Evolutionary conservation across 1,140 invertebrate species (phyloP).

Genomic region (Cotesia chilonis): DNA sequence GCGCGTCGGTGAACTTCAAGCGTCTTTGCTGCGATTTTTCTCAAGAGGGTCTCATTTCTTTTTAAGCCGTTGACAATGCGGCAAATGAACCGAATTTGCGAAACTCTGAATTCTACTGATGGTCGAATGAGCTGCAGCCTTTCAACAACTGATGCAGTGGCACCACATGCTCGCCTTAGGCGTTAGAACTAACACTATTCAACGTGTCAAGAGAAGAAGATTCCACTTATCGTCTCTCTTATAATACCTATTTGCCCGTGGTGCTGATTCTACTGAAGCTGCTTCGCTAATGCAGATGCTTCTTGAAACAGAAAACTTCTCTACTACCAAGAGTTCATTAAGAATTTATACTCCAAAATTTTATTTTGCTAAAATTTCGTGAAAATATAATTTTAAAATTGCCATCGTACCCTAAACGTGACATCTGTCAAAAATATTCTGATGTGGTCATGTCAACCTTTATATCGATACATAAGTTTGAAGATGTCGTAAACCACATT

Average conservation of each 20-base stretch:
- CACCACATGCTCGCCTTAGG: constrained; percentile 48
- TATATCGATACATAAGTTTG: no score
- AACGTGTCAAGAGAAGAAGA: constrained; percentile 62
- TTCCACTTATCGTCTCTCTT: constrained; percentile 41
- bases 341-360: constrained; percentile 42
- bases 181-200: constrained; percentile 66
- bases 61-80: constrained; percentile 62
- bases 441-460: no score
- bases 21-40: constrained; percentile 59
- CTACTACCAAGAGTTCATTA: constrained; percentile 56
- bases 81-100: constrained; percentile 68
- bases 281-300: neutral
- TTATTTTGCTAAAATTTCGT: constrained; percentile 25
- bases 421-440: no score
- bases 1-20: constrained; percentile 62
- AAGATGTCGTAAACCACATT: no score
- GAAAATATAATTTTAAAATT: no score
- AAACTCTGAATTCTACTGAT: constrained; percentile 51
- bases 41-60: constrained; percentile 58
- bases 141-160: constrained; percentile 18
- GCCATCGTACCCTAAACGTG: no score
- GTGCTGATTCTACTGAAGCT: constrained; percentile 43
- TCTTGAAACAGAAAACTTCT: neutral
- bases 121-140: constrained; percentile 26
- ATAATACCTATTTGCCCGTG: constrained; percentile 9